Conservation (phyloP, 1,140 invertebrate species). For the Macrosteles quadrilineatus region DNA sequence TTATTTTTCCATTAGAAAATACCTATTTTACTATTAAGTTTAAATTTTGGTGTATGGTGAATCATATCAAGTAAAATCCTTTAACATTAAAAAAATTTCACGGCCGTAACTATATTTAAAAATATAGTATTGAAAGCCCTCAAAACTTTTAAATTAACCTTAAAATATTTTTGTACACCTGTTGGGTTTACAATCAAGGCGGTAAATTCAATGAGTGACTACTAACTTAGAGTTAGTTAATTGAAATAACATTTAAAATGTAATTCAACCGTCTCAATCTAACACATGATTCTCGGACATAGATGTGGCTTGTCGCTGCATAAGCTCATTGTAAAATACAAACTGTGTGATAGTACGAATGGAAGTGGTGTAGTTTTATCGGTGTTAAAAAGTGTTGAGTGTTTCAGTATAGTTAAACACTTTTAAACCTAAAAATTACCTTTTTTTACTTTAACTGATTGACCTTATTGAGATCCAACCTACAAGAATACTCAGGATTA, state of each 20-base stretch:
- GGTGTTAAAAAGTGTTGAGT: constrained; percentile 24
- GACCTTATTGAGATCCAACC: not conserved
- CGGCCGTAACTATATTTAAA: no score
- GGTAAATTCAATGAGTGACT: not conserved
- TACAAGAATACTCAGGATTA: constrained; percentile 23
- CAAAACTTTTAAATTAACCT: no score
- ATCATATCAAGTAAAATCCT: no score
- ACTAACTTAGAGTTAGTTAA: not conserved
- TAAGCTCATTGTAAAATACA: constrained; percentile 13
- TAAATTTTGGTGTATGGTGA: no score
- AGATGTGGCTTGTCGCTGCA: no score
- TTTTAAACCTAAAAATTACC: constrained; percentile 20
- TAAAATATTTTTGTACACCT: not conserved
- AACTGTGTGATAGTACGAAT: constrained; percentile 23
- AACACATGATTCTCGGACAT: no score
- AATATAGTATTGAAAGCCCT: no score
- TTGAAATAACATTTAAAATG: no score
- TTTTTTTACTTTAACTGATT: constrained; percentile 19
- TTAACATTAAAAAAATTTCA: no score
- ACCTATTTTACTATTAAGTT: no score
- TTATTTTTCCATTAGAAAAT: no score
- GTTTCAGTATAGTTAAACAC: constrained; percentile 23
- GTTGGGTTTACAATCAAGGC: constrained; percentile 16
- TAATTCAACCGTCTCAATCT: no score
- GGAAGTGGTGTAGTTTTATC: constrained; percentile 25